Conservation (phyloP, 2,113 vertebrate genomes). For the Piprites chloris region DNA sequence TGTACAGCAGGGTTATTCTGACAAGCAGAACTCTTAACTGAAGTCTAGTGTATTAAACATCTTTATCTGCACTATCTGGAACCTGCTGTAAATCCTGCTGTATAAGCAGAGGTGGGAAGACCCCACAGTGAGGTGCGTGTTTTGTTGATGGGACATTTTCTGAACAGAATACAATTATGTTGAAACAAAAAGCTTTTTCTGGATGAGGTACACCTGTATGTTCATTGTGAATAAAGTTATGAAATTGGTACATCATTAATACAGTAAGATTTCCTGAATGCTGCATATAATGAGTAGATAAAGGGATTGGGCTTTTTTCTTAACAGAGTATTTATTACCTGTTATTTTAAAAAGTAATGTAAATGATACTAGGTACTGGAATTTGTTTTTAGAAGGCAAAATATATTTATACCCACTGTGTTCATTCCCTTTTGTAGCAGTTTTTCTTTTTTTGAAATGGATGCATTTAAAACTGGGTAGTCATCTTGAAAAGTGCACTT, state of each 20-base stretch:
- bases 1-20: not conserved
- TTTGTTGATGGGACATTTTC: not conserved
- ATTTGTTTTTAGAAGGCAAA: not conserved
- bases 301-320: not conserved
- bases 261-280: not conserved
- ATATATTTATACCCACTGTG: not conserved
- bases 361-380: not conserved
- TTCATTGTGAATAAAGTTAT: not conserved
- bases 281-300: not conserved
- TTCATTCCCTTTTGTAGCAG: not conserved
- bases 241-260: not conserved
- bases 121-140: not conserved
- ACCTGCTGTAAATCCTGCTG: not conserved
- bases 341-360: not conserved
- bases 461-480: not conserved
- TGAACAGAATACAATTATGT: not conserved
- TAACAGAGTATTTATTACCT: not conserved
- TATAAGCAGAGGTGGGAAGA: not conserved
- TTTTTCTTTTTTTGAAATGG: not conserved
- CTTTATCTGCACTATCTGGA: not conserved
- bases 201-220: not conserved
- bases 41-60: not conserved
- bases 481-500: not conserved
- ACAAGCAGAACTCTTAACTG: not conserved
- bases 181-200: not conserved